Evolutionary conservation across 2,113 vertebrate species (phyloP), one percentile per base, ranked within the genome.

Genomic region (Cygnus buccinator): DNA sequence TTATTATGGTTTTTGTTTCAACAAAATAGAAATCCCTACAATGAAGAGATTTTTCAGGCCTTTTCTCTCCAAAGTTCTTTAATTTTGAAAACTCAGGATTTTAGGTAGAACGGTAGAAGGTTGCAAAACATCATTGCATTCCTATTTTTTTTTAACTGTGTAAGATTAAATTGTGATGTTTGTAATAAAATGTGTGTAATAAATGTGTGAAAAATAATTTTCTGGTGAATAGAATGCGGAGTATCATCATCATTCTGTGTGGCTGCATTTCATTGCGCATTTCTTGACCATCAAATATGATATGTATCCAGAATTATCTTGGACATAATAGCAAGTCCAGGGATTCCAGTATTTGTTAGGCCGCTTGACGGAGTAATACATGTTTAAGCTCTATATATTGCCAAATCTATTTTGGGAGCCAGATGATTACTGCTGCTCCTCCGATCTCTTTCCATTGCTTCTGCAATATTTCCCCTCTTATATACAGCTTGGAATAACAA

Each of bases 391-490:
- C 25, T 61, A 13, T 13, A 62, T 23, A 3, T 44, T 94, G 83
- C 91, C 94, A 94, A 78, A 66, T 66, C 63, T 81, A 0, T 89
- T 96, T 59, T 75, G 35, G 80, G 91, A 57, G 57, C 55, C 73
- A 94, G 73, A 75, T 84, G 80, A 92, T 87, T 78, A 20, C 65
- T n/a, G 35, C 62, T 82, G 35, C 33, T 93, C 9, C 57, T 96
- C 65, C 84, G 73, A 78, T 90, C n/a, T 23, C 46, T 84, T 90
- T 93, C 43, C 65, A 61, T 86, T 89, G 41, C 70, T 81, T 82
- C 68, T 81, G 14, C 41, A 71, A 7, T n/a, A 22, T 90, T 93
- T 93, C 93, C 31, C 88, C 35, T 43, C 46, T 74, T 78, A 48
- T 21, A 17, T 17, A 50, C 57, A 87, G 43, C 70, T 94, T 94